Base-by-base conservation (phyloP, 92 coral and sea anemone species). In the Paramuricea clavata region DNA sequence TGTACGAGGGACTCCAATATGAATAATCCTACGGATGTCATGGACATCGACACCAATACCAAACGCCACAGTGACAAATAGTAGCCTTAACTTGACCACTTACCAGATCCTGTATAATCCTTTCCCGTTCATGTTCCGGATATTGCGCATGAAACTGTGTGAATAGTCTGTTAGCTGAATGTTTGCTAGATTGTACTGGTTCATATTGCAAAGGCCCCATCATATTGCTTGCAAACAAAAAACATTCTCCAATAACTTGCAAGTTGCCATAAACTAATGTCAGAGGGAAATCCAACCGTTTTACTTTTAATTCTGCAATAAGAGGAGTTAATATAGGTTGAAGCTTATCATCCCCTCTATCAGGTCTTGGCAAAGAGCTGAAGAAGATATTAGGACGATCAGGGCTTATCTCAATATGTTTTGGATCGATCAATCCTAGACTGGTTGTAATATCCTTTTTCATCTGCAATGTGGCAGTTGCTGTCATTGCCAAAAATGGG, bases 61-160 rank as follows among this genome's bases (percentile, higher is more conserved):
- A 90, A 93, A 90, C 22, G 93, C 95, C 25, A 86, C 90, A n/a
- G 93, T 90, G 5, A 84, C 92, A 82, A 93, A 93, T 12, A 90
- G 27, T 30, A 60, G 21, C 31, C 69, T n/a, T 57, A 57, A 25
- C 12, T 57, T n/a, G 5, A 5, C 65, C 65, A 8, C 36, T 26
- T 3, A 62, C 70, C 6, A 62, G 36, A 26, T 62, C 70, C 10
- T 62, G 34, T 62, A 62, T 16, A 26, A 86, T 60, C 75, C 90
- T 43, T 74, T 83, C 75, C 59, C 89, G 19, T 81, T 73, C 43
- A 86, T 72, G 70, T 89, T 92, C 82, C 74, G 80, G 19, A 90
- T 74, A 34, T 82, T 86, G 80, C 69, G 87, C 62, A 81, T 90
- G 83, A 52, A 80, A 90, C 69, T 90, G 93, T 15, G 93, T 86